phyloP scores from a whole-genome alignment of 2,797 vertebrate species.

The Gymnothorax javanicus region DNA sequence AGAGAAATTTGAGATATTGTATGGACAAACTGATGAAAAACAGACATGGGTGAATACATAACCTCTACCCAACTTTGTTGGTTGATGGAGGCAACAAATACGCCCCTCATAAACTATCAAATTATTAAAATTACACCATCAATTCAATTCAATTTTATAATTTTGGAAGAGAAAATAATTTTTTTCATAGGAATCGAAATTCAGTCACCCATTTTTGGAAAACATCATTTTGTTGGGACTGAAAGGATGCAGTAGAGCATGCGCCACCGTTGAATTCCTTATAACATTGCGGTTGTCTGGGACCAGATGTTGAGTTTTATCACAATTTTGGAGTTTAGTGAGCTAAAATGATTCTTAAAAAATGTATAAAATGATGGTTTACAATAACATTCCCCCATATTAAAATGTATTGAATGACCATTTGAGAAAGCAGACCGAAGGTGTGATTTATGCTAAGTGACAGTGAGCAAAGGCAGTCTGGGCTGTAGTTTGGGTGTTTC shows the following conservation, averaged over 20 bases:
- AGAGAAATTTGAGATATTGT: too few relatives aligned
- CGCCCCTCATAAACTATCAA: background rate
- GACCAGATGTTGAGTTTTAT: conserved; percentile 50
- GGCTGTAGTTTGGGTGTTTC: background rate
- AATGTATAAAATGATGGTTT: conserved; percentile 56
- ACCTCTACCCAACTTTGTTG: too few relatives aligned
- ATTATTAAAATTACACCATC: background rate
- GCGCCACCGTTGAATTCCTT: conserved; percentile 32
- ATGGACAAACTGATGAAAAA: too few relatives aligned
- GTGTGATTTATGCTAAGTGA: background rate
- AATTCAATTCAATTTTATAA: background rate
- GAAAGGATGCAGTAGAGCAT: background rate
- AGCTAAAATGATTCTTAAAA: conserved; percentile 35
- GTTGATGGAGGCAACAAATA: background rate
- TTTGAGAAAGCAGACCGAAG: background rate
- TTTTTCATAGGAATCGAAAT: background rate
- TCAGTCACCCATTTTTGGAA: background rate
- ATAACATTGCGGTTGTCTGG: conserved; percentile 45
- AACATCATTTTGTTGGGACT: background rate
- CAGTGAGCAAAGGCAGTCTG: background rate
- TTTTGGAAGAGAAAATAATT: background rate
- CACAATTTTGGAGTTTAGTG: conserved; percentile 28
- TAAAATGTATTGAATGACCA: background rate
- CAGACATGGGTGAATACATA: too few relatives aligned
- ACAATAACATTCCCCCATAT: conserved; percentile 60